phyloP scores from a whole-genome alignment of 2,888 invertebrate species.

The Acrobasis consociella region DNA sequence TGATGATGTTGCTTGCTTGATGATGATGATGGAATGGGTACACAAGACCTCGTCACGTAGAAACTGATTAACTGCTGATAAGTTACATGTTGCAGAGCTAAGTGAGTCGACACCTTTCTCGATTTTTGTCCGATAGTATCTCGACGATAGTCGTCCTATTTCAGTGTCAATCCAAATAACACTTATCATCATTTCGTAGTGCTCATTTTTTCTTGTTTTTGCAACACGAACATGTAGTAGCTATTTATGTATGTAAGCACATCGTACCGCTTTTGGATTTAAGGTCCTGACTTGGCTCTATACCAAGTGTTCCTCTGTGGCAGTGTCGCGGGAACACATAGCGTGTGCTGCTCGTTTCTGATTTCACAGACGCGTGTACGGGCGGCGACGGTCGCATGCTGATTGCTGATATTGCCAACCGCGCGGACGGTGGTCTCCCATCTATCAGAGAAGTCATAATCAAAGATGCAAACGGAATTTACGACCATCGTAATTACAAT shows the following conservation, averaged over 20 bases:
- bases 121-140: too few species aligned
- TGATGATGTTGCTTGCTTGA: too few species aligned
- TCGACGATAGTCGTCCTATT: too few species aligned
- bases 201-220: background rate
- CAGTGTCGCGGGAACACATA: constrained; percentile 12
- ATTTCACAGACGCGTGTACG: constrained; percentile 17
- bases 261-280: background rate
- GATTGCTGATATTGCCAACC: constrained; percentile 12
- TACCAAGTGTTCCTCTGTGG: background rate
- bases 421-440: background rate
- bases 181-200: too few species aligned
- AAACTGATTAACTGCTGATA: too few species aligned
- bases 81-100: too few species aligned
- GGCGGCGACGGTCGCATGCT: background rate
- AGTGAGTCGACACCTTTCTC: too few species aligned
- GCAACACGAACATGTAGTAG: background rate
- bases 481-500: background rate
- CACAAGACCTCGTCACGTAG: too few species aligned
- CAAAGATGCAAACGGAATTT: background rate
- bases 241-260: background rate
- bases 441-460: background rate
- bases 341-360: constrained; percentile 18
- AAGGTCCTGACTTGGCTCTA: background rate
- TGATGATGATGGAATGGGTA: too few species aligned
- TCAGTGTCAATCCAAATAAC: too few species aligned